Base-by-base conservation (phyloP, 1,140 invertebrate genomes). In the Calycopis cecrops region DNA sequence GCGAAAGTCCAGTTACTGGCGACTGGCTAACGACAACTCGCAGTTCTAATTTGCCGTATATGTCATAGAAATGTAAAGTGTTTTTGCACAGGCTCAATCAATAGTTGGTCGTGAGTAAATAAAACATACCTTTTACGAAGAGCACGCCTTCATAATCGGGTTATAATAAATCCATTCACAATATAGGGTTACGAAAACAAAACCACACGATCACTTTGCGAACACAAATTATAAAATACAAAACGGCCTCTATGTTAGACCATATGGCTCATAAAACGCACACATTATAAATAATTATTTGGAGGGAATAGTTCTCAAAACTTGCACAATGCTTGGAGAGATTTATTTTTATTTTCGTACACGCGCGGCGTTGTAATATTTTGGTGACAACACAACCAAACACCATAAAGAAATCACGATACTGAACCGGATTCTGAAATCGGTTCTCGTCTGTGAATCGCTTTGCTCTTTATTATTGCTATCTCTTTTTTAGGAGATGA, bases 241-340 rank as follows among this genome's bases (percentile, higher is more conserved):
- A 6, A 28, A 28, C 21, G 21, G 55, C 56, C 56, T 57, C 48
- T 52, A 58, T 44, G 48, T 59, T 37, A 63, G 50, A 56, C 42
- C 57, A 62, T 64, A 61, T 50, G 55, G 48, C 52, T 52, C 62
- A 52, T 67, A 62, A 53, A 69, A 62, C 69, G 65, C 68, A 69
- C 69, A 82, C 72, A 78, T 72, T 74, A 73, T 68, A 57, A 55
- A 55, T 55, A 53, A 58, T 58, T 57, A 69, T 76, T 76, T 72
- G 55, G 48, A 44, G 66, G 61, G 65, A 71, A 76, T 66, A 76
- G 69, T 76, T 79, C 75, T 73, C 68, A 71, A 77, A 79, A 84
- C 74, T 73, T 72, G 67, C 77, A 82, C 77, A 76, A 79, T 84
- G 76, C 76, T 81, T 79, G 64, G 79, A 82, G 80, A 85, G 79